These are phyloP conservation scores for Lasiommata megera DNA, from an alignment of 2,888 invertebrate genomes.

Conservation along the genomic window DNA sequence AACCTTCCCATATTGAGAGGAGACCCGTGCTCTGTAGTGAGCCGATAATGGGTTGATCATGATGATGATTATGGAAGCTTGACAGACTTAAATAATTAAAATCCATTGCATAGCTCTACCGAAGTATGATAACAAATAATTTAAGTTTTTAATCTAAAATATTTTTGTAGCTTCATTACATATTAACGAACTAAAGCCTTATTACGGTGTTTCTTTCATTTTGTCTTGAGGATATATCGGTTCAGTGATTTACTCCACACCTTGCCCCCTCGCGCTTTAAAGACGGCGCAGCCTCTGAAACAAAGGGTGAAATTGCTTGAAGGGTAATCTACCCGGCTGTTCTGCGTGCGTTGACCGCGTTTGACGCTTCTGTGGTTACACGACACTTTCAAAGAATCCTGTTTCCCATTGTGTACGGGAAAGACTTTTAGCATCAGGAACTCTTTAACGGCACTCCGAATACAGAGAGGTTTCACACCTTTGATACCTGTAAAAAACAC, in stretches of 20 bases:
- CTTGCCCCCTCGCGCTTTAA: neutral
- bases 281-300: slow-evolving; percentile 1
- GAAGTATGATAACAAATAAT: too few relatives aligned
- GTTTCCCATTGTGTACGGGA: slow-evolving; percentile 12
- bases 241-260: slow-evolving; percentile 5
- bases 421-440: slow-evolving; percentile 14
- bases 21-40: too few relatives aligned
- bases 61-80: too few relatives aligned
- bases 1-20: too few relatives aligned
- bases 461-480: slow-evolving; percentile 2
- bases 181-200: too few relatives aligned
- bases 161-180: too few relatives aligned
- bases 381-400: slow-evolving; percentile 19
- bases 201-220: too few relatives aligned
- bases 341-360: slow-evolving; percentile 17
- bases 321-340: slow-evolving; percentile 12
- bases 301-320: slow-evolving; percentile 18
- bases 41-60: too few relatives aligned
- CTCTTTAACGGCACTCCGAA: slow-evolving; percentile 1
- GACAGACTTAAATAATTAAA: too few relatives aligned
- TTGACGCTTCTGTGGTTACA: slow-evolving; percentile 16
- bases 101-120: too few relatives aligned
- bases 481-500: neutral
- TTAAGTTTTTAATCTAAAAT: too few relatives aligned
- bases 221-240: neutral